A percentile compares a stretch with the other conserved stretches of the same genome.
phyloP scores from a whole-genome alignment of 2,797 vertebrate genomes.

The Dermochelys coriacea region DNA sequence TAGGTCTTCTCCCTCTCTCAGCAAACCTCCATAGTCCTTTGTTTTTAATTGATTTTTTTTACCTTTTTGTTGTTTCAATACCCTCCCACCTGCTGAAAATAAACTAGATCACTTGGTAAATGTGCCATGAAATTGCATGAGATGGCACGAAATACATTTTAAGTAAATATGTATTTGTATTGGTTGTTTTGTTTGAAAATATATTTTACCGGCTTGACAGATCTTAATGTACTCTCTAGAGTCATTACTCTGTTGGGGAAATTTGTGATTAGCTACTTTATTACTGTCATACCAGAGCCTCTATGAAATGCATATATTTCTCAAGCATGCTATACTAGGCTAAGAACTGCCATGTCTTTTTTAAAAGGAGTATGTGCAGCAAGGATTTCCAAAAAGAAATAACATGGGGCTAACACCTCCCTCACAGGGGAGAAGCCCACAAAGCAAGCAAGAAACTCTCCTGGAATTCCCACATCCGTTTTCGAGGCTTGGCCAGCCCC shows the following conservation, averaged over 20 bases:
- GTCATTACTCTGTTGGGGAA: not conserved
- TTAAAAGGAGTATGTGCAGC: no score
- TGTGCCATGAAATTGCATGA: not conserved
- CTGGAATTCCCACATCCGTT: not conserved
- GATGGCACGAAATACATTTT: not conserved
- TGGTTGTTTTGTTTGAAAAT: not conserved
- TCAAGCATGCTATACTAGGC: not conserved
- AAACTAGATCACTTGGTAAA: not conserved
- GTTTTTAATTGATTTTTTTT: not conserved
- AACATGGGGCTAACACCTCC: no score
- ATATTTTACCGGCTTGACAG: not conserved
- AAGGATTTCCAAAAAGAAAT: no score
- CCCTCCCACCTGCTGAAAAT: not conserved
- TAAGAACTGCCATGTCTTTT: not conserved
- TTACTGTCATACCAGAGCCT: not conserved
- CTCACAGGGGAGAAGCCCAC: not conserved
- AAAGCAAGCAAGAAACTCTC: not conserved
- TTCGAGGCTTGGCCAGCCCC: not conserved
- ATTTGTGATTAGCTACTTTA: not conserved
- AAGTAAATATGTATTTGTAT: no score
- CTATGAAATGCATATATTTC: accelerated
- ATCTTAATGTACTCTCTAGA: not conserved
- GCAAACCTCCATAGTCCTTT: not conserved
- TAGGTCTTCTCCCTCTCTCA: not conserved
- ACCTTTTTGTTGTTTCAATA: not conserved